Evolutionary conservation across 2,113 vertebrate species (phyloP).

Genomic region (Rhagologus leucostigma): DNA sequence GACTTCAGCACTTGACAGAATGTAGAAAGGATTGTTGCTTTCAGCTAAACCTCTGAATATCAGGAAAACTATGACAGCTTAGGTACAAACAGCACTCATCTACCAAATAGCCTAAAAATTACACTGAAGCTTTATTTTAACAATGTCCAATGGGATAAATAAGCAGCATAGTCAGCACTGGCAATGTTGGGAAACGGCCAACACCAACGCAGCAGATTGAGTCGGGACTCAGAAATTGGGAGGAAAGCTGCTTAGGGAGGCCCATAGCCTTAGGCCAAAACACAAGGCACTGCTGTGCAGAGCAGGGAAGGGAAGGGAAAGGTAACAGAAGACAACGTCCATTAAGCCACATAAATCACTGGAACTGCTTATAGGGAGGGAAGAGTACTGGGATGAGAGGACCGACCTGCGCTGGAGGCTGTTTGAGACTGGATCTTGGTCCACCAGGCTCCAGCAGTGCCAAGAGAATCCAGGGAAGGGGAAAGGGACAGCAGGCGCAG

Average conservation of each 20-base stretch:
- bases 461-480: background rate
- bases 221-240: background rate
- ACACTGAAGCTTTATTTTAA: background rate
- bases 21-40: background rate
- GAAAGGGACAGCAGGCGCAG: background rate
- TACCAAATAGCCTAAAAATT: background rate
- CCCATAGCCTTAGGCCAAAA: background rate
- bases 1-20: background rate
- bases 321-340: background rate
- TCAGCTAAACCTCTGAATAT: background rate
- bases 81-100: background rate
- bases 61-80: background rate
- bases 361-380: background rate
- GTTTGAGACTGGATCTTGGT: background rate
- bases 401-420: background rate
- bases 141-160: background rate
- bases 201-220: background rate
- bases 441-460: background rate
- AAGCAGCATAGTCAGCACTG: slow-evolving; percentile 4
- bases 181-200: background rate
- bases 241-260: background rate
- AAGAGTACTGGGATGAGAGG: background rate
- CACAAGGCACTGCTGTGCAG: background rate
- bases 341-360: background rate
- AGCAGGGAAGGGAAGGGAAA: background rate